These are phyloP conservation scores for Caenorhabditis brenneri DNA, from an alignment of 1,140 invertebrate genomes.

Conservation along the genomic window DNA sequence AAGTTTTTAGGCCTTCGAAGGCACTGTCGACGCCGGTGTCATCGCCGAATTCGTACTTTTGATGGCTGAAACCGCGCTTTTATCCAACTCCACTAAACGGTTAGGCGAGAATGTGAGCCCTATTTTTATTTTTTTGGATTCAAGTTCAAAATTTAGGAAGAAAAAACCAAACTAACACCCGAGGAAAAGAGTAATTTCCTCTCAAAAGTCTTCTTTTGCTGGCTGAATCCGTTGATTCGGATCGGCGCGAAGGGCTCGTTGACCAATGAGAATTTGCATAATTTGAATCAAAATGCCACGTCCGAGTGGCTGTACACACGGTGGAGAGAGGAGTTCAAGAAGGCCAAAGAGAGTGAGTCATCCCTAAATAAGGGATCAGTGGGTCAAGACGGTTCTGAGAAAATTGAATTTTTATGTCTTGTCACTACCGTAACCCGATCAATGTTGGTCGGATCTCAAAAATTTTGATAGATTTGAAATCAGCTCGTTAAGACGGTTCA, in stretches of 20 bases:
- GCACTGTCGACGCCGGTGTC: background rate
- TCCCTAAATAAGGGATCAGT: too few relatives aligned
- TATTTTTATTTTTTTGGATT: too few relatives aligned
- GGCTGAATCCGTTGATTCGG: background rate
- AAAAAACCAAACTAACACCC: background rate
- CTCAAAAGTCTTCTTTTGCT: slow-evolving; percentile 13
- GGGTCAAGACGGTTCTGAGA: too few relatives aligned
- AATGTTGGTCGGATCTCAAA: too few relatives aligned
- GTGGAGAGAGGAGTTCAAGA: background rate
- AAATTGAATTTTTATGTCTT: background rate
- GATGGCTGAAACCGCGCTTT: slow-evolving; percentile 5
- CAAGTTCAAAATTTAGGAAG: background rate
- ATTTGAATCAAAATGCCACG: slow-evolving; percentile 4
- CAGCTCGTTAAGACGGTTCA: too few relatives aligned
- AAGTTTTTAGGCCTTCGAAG: slow-evolving; percentile 10
- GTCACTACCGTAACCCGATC: background rate
- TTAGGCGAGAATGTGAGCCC: background rate
- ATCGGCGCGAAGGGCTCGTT: background rate
- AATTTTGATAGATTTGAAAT: too few relatives aligned
- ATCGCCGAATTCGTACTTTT: slow-evolving; percentile 14
- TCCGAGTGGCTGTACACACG: background rate
- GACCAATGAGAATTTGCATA: background rate
- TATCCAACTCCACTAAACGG: background rate
- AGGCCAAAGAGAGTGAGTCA: background rate
- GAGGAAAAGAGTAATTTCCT: slow-evolving; percentile 13